Base-by-base conservation (phyloP, 2,113 vertebrate species). In the Sylvilagus bachmani region DNA sequence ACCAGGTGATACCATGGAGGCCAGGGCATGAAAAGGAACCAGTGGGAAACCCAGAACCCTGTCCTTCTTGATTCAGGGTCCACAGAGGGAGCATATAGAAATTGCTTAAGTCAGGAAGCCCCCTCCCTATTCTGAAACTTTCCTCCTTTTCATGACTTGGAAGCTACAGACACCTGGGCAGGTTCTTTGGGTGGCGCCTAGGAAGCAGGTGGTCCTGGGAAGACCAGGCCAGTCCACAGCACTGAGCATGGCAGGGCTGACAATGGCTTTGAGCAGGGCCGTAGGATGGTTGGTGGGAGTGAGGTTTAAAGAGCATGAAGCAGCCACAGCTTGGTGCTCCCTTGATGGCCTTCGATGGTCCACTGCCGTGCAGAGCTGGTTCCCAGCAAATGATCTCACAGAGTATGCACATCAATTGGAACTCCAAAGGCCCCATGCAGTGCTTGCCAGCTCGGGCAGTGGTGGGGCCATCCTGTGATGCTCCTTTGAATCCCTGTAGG, bases 391-490 rank as follows among this genome's bases (percentile, higher is more conserved):
- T 44, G 16, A 25, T 70, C 33, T 69, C 33, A 17, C 6, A 53
- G 67, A 70, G 5, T 44, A 9, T 27, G 31, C 4, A 5, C 19
- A 67, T 49, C 19, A 3, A 8, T 25, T 29, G 29, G 58, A 9
- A 8, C 24, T 27, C 29, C 61, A 21, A 62, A 19, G n/a, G 74
- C 8, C 1, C 0, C 62, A 2, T 19, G 16, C 38, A 31, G 51
- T 6, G 3, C 11, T 64, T 25, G 38, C 11, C 8, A 36, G 17
- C 61, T 38, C 53, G n/a, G 12, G 58, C 66, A 29, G 6, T 36
- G 62, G 7, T 4, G 1, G 10, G 22, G 33, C 0, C 0, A 33
- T 29, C 7, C 11, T 36, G 4, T 61, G 55, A n/a, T 24, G n/a
- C 75, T 67, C 89, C 3, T 11, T 53, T 88, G 87, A 33, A 49